Evolutionary conservation across 2,888 invertebrate species (phyloP), one percentile per base, ranked within the genome.

Genomic region (Xylophagus ater): DNA sequence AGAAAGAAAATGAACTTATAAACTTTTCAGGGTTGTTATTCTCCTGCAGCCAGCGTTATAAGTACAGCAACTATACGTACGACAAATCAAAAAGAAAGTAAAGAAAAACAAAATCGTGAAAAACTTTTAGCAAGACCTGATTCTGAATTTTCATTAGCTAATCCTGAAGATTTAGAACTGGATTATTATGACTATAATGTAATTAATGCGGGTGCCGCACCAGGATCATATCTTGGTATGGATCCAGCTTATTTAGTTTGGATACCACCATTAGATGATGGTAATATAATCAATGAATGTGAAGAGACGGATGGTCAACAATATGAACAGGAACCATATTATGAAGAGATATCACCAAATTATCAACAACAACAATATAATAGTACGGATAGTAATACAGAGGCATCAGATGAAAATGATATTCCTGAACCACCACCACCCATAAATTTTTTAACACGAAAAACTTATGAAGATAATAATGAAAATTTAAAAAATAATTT

Each of bases 171-270:
- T 53, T 70, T 87, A 54, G 87, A 88, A 60, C 69, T 88, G 47
- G 88, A 88, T 58, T 88, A 88, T 54, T 87, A 88, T 56, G 87
- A 88, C 57, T 88, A 88, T 53, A 86, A 88, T 66, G 87, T 88
- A 6, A 78, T 81, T 34, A 87, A 87, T 56, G 75, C 76, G 2
- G 82, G 81, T 43, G 83, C 84, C 7, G 85, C 81, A 10, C 87
- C 88, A 2, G 88, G 87, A 14, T 87, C 86, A 0, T 87, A 86
- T 55, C 64, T 87, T 41, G 86, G 86, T 33, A 87, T 87, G 87
- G 88, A 88, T 60, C 87, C 87, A 1, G 86, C 86, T 0, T 87
- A 85, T 59, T 66, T 87, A 31, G 81, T 87, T 1, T 88, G 86
- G 86, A 86, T 87, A 47, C 87, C 88, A 5, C 87, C 87, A 0